A percentile compares a stretch with the other conserved stretches of the same genome.
These are phyloP conservation scores for Malurus melanocephalus DNA, from an alignment of 2,113 vertebrate genomes.

Conservation along the genomic window DNA sequence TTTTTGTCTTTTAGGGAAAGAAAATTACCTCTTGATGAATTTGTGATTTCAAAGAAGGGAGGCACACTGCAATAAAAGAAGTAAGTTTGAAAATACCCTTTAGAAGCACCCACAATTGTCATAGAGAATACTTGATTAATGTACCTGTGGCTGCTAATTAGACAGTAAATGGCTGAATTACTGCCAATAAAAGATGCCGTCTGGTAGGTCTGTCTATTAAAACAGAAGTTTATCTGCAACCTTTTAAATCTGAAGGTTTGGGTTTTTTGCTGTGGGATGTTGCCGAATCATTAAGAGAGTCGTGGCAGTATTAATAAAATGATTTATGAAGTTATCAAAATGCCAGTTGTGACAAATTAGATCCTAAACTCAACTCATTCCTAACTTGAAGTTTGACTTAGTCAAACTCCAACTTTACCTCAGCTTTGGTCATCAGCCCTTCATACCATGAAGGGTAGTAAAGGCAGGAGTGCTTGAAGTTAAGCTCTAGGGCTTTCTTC, in stretches of 20 bases:
- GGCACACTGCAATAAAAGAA: neutral
- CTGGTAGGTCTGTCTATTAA: conserved; percentile 6
- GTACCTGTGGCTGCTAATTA: neutral
- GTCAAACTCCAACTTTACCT: neutral
- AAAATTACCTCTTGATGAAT: neutral
- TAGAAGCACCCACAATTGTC: neutral
- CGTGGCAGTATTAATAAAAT: neutral
- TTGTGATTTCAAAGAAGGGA: neutral
- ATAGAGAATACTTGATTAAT: neutral
- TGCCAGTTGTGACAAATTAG: neutral
- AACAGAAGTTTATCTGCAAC: neutral
- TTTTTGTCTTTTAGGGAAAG: neutral
- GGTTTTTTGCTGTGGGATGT: neutral
- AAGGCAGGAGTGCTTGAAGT: rapidly evolving
- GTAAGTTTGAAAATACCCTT: neutral
- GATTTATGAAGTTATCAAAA: neutral
- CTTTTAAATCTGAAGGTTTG: neutral
- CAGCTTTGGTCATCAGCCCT: neutral
- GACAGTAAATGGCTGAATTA: neutral
- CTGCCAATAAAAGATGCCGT: neutral
- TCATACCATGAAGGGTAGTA: neutral
- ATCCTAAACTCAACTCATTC: neutral
- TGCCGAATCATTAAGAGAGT: neutral
- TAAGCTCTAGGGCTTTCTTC: neutral
- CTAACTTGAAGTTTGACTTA: neutral